Conservation (phyloP, 2,113 vertebrate species). For the Amblyornis subalaris region DNA sequence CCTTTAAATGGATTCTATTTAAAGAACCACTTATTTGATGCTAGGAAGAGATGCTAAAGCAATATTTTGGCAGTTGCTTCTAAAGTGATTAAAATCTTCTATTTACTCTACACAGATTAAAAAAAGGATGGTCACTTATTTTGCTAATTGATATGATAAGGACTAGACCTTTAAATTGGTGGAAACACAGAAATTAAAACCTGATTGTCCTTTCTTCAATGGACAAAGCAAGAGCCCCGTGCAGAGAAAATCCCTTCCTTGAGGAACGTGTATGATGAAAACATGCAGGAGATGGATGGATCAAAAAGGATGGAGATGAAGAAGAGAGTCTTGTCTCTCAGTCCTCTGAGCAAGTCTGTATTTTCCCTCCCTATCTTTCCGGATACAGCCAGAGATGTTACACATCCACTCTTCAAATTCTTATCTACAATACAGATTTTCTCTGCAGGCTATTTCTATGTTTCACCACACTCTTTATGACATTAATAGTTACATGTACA, state of each 20-base stretch:
- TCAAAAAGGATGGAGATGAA: neutral
- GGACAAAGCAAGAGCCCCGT: neutral
- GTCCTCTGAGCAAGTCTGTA: neutral
- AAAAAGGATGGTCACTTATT: neutral
- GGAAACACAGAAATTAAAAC: neutral
- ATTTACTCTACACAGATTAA: neutral
- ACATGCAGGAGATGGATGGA: neutral
- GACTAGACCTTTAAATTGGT: neutral
- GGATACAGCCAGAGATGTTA: neutral
- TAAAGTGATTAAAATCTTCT: neutral
- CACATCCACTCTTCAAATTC: neutral
- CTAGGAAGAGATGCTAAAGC: neutral
- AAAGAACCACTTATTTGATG: neutral
- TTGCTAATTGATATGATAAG: neutral
- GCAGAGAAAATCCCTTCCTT: neutral
- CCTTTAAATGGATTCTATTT: neutral
- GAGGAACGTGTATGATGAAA: neutral
- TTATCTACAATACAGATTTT: neutral
- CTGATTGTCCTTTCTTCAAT: neutral
- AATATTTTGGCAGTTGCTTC: neutral
- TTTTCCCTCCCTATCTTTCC: neutral
- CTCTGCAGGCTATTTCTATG: neutral
- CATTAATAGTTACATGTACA: neutral
- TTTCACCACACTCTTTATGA: neutral
- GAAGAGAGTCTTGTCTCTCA: neutral